Conservation (phyloP, 2,797 vertebrate species). For the Eospalax fontanierii region DNA sequence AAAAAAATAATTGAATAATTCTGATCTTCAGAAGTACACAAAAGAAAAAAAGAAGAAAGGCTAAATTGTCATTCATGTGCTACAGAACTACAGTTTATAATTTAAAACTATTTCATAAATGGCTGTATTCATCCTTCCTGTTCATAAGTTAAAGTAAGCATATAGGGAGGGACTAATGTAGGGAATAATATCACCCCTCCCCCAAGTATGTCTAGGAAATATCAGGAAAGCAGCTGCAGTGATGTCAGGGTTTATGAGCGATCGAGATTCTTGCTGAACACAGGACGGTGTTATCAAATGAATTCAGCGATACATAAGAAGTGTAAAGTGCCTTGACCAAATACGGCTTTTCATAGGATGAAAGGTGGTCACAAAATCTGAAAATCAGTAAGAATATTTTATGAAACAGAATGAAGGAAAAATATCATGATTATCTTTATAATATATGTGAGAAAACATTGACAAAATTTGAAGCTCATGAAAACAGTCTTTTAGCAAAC, state of each 20-base stretch:
- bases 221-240: neutral
- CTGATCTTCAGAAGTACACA: neutral
- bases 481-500: neutral
- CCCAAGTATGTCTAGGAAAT: neutral
- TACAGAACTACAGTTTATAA: conserved; percentile 36
- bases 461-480: neutral
- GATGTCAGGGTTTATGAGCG: neutral
- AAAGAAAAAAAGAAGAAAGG: neutral
- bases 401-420: neutral
- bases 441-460: neutral
- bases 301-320: neutral
- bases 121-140: neutral
- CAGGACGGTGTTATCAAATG: neutral
- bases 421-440: conserved; percentile 8
- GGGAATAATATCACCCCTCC: too few relatives aligned
- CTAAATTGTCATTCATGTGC: neutral
- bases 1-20: neutral
- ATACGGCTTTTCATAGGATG: neutral
- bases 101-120: neutral
- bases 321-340: neutral
- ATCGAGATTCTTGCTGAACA: neutral
- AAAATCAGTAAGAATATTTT: neutral
- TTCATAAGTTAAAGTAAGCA: neutral
- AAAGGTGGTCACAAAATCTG: neutral
- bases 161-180: neutral